These are phyloP conservation scores for Triplophysa yarkandensis DNA, from an alignment of 2,797 vertebrate genomes.

Conservation along the genomic window DNA sequence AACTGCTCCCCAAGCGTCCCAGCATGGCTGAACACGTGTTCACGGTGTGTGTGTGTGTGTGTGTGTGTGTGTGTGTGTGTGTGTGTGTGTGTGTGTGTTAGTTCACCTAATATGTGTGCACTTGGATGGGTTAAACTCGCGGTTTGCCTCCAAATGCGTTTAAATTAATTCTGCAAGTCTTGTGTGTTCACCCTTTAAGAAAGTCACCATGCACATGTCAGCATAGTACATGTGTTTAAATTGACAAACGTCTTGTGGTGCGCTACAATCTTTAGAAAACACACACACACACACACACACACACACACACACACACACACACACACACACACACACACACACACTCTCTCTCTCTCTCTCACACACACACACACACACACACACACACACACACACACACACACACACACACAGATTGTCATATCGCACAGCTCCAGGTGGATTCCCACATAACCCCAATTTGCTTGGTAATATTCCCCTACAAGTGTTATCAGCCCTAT, in stretches of 20 bases:
- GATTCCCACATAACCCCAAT: conserved; percentile 49
- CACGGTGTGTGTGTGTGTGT: no score
- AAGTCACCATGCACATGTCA: conserved; percentile 35
- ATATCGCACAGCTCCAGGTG: conserved; percentile 37
- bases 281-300: conserved; percentile 24
- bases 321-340: conserved; percentile 24
- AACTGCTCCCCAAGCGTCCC: no score
- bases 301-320: conserved; percentile 25
- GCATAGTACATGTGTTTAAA: conserved; percentile 20
- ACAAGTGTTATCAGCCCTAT: conserved; percentile 39
- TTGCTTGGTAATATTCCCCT: conserved; percentile 43
- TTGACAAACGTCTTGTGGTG: conserved; percentile 5
- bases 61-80: no score
- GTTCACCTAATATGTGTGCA: no score
- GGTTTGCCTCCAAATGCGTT: no score
- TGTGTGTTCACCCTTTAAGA: neutral
- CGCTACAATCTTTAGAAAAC: conserved; percentile 7
- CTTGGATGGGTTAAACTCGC: no score
- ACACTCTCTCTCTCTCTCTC: no score
- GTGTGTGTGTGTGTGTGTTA: no score
- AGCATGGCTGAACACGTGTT: no score
- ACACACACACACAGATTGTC: conserved; percentile 11
- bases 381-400: no score
- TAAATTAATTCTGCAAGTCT: neutral
- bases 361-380: no score